Percentiles rank a stretch among this genome's conserved stretches.
Evolutionary conservation across 2,113 vertebrate genomes (phyloP).

Genomic region (Aldabrachelys gigantea): DNA sequence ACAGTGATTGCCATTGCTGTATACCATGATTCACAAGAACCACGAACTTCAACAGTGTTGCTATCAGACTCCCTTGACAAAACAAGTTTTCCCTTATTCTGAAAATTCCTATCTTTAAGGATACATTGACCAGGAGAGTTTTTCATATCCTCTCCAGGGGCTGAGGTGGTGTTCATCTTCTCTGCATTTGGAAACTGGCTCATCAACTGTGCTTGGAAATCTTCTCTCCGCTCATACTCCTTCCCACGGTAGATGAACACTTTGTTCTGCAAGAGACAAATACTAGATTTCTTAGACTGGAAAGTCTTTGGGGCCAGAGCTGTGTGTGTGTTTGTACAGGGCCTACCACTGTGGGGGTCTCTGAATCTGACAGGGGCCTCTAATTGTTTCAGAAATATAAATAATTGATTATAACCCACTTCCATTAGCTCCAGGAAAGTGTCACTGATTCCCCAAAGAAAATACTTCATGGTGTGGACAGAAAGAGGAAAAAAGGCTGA

Average conservation of each 20-base stretch:
- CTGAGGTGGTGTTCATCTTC: conserved; percentile 93
- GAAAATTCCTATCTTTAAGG: conserved; percentile 71
- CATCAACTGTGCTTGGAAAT: conserved; percentile 95
- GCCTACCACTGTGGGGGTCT: neutral
- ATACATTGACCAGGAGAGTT: conserved; percentile 92
- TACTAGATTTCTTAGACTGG: neutral
- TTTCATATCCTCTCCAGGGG: conserved; percentile 88
- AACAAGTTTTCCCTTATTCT: neutral
- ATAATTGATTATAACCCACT: neutral
- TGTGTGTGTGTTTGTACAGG: accelerated
- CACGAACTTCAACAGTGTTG: neutral
- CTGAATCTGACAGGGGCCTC: neutral
- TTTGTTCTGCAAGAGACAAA: conserved; percentile 86
- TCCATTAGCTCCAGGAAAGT: neutral
- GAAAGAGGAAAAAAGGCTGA: neutral
- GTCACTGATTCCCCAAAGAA: neutral
- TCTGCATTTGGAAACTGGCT: conserved; percentile 93
- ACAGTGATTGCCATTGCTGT: too few species aligned
- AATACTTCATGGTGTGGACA: neutral
- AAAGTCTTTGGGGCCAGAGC: neutral
- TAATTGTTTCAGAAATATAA: neutral
- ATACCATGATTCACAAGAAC: neutral
- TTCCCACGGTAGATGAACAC: conserved; percentile 98
- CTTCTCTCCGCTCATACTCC: conserved; percentile 96
- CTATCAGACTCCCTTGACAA: neutral